Evolutionary conservation across 2,888 invertebrate species (phyloP).

Genomic region (Xestia c-nigrum): DNA sequence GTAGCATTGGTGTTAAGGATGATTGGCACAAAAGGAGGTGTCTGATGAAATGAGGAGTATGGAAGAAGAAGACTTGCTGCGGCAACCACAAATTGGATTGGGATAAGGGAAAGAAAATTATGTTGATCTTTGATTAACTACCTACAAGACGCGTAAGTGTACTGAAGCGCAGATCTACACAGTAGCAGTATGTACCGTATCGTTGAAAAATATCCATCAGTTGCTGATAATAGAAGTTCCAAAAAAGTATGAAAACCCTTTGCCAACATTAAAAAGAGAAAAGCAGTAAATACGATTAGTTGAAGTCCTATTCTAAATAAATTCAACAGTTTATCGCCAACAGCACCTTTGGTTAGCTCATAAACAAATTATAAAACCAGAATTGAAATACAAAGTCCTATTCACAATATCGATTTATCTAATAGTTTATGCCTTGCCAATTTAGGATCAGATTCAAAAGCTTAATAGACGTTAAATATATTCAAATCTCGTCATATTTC

Average conservation of each 20-base stretch:
- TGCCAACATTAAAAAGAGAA: background rate
- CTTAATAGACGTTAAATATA: conserved; percentile 31
- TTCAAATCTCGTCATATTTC: conserved; percentile 30
- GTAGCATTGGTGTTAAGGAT: no score
- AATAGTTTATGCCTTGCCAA: conserved; percentile 21
- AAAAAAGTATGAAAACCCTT: background rate
- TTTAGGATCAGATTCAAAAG: conserved; percentile 43
- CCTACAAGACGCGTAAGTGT: background rate
- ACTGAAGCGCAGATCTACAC: background rate
- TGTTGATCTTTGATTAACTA: background rate
- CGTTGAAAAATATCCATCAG: background rate
- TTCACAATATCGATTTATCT: conserved; percentile 45
- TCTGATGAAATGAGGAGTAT: no score
- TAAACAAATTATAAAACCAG: conserved; percentile 51
- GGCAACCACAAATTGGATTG: no score
- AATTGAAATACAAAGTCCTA: conserved; percentile 49
- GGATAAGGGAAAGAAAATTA: background rate
- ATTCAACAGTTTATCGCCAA: conserved; percentile 20
- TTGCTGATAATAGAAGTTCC: background rate
- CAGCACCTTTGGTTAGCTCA: conserved; percentile 7
- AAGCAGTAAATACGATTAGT: conserved; percentile 4
- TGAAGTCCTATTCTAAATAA: conserved; percentile 19
- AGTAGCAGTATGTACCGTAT: background rate
- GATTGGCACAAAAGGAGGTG: no score
- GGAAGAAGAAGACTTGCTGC: no score